These are phyloP conservation scores for Pelecanoides urinatrix DNA, from an alignment of 2,113 vertebrate species.

Conservation along the genomic window DNA sequence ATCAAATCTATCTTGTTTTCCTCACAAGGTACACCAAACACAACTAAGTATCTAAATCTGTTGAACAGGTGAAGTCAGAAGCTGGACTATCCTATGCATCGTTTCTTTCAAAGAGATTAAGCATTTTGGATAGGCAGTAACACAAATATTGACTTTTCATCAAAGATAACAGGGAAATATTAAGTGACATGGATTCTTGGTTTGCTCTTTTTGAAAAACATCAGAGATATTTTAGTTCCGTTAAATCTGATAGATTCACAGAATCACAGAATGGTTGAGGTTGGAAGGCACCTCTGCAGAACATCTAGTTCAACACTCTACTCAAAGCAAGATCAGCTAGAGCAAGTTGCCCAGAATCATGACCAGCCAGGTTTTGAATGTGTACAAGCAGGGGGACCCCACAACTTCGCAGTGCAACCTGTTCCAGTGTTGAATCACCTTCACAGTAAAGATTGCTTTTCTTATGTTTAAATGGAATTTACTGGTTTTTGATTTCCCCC, in stretches of 20 bases:
- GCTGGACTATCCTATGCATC: not conserved
- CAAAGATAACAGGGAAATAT: not conserved
- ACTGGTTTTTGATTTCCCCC: not conserved
- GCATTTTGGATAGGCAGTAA: not conserved
- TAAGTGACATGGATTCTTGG: not conserved
- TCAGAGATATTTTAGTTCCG: not conserved
- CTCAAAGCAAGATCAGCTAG: not conserved
- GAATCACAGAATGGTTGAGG: not conserved
- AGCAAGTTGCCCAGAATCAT: not conserved
- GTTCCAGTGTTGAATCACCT: not conserved
- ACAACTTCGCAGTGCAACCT: not conserved
- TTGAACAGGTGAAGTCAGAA: not conserved
- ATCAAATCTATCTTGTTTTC: not conserved
- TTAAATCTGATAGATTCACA: not conserved
- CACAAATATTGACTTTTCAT: not conserved
- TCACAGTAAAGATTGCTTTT: not conserved
- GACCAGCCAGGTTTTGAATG: not conserved
- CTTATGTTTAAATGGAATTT: not conserved
- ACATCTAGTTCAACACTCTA: not conserved
- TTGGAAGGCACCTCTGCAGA: not conserved
- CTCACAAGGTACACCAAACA: not conserved
- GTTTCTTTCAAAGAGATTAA: not conserved
- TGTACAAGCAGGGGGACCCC: not conserved
- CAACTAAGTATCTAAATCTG: not conserved
- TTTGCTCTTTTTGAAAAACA: not conserved